phyloP scores from a whole-genome alignment of 2,797 vertebrate genomes.

The Centroberyx gerrardi region DNA sequence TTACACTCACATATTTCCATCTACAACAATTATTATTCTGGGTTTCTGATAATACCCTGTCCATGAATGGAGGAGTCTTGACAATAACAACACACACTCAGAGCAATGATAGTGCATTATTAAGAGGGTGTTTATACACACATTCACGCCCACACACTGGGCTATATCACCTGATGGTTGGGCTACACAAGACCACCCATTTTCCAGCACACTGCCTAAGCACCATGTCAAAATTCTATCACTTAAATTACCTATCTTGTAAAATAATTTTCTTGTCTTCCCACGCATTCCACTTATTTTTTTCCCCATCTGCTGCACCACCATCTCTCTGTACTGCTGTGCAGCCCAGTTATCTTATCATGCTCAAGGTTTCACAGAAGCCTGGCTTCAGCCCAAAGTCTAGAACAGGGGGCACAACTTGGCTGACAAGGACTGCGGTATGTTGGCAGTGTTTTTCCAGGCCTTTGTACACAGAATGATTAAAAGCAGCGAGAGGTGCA shows the following conservation, averaged over 20 bases:
- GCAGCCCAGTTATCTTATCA: conserved; percentile 80
- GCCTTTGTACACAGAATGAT: conserved; percentile 76
- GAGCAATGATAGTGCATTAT: conserved; percentile 45
- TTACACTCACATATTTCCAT: conserved; percentile 22
- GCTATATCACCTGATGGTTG: conserved; percentile 11
- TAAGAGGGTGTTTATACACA: conserved; percentile 50
- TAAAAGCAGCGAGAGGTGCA: conserved; percentile 51
- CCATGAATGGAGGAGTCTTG: conserved; percentile 37
- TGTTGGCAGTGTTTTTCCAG: conserved; percentile 77
- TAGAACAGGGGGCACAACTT: conserved; percentile 74
- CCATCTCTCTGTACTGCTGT: conserved; percentile 37
- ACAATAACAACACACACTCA: conserved; percentile 44
- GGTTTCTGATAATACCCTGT: conserved; percentile 47
- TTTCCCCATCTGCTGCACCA: conserved; percentile 14
- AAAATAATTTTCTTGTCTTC: conserved; percentile 60
- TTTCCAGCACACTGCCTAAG: conserved; percentile 25
- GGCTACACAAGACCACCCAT: conserved; percentile 29
- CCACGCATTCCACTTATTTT: conserved; percentile 67
- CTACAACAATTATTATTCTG: conserved; percentile 36
- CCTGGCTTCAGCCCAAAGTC: conserved; percentile 78
- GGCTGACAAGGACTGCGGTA: conserved; percentile 76
- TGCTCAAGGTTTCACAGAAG: conserved; percentile 84
- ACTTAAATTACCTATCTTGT: conserved; percentile 58
- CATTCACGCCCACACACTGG: conserved; percentile 36
- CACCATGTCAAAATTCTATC: conserved; percentile 34